Conservation (phyloP, 2,888 invertebrate genomes). For the Agrotis puta region DNA sequence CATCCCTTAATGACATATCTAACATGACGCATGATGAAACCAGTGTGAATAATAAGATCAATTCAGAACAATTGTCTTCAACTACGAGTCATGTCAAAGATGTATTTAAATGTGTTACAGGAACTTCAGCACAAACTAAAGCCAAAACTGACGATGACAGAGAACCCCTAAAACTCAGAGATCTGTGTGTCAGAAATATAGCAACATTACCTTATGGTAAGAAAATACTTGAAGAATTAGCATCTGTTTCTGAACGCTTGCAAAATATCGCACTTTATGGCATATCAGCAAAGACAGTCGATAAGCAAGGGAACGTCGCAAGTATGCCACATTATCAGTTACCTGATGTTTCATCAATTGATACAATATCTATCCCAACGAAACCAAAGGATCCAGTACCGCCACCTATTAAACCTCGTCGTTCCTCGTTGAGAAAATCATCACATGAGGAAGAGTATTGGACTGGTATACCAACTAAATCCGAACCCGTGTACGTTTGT, state of each 20-base stretch:
- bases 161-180: constrained; percentile 90
- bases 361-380: constrained; percentile 79
- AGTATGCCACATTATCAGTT: constrained; percentile 87
- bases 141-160: constrained; percentile 53
- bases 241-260: constrained; percentile 91
- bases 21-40: constrained; percentile 89
- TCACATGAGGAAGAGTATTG: constrained; percentile 86
- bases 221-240: constrained; percentile 93
- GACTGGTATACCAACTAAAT: constrained; percentile 92
- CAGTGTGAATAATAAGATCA: constrained; percentile 68
- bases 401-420: constrained; percentile 86
- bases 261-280: constrained; percentile 81
- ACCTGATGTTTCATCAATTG: constrained; percentile 86
- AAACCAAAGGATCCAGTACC: constrained; percentile 74
- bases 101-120: constrained; percentile 85
- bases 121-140: constrained; percentile 68
- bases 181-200: constrained; percentile 92
- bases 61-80: constrained; percentile 66
- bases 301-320: constrained; percentile 51
- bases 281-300: constrained; percentile 50
- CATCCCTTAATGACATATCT: constrained; percentile 91
- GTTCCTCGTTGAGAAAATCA: constrained; percentile 82
- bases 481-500: constrained; percentile 92
- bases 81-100: constrained; percentile 83
- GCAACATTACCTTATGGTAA: constrained; percentile 93